Evolutionary conservation across 2,888 invertebrate species (phyloP).

Genomic region (Ormyrus rosae): DNA sequence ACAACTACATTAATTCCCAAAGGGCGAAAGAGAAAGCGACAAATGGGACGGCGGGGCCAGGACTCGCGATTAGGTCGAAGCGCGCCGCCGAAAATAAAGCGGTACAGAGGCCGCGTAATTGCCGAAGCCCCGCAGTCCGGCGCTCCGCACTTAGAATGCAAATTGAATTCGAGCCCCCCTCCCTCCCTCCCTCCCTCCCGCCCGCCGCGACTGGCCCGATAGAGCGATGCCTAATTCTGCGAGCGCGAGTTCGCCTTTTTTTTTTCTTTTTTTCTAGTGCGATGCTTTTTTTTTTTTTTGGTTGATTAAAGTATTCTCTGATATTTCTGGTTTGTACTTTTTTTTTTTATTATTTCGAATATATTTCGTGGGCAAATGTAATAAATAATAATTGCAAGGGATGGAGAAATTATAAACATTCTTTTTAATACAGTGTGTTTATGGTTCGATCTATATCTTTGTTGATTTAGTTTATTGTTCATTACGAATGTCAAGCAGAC

Average conservation of each 20-base stretch:
- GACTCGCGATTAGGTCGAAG: neutral
- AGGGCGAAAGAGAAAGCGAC: neutral
- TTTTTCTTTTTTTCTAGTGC: too few species aligned
- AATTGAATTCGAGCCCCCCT: slow-evolving; percentile 49
- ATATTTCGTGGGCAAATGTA: too few species aligned
- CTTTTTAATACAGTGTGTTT: too few species aligned
- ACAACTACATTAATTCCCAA: slow-evolving; percentile 31
- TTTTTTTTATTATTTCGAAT: neutral
- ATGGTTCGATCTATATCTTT: too few species aligned
- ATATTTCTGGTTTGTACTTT: neutral
- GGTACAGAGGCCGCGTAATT: slow-evolving; percentile 44
- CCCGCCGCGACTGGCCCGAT: neutral
- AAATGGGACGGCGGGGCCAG: too few species aligned
- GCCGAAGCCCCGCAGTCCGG: slow-evolving; percentile 41
- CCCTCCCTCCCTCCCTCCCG: slow-evolving; percentile 4
- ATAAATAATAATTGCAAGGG: too few species aligned
- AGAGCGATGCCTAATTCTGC: slow-evolving; percentile 13
- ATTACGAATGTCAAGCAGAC: too few species aligned
- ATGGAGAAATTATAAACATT: too few species aligned
- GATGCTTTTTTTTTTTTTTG: slow-evolving; percentile 1
- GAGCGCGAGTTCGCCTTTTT: neutral
- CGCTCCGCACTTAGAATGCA: slow-evolving; percentile 48
- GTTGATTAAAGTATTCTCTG: neutral
- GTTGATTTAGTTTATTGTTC: too few species aligned
- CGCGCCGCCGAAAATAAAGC: slow-evolving; percentile 17